phyloP scores from a whole-genome alignment of 2,888 invertebrate species.

The Orthosia cruda region DNA sequence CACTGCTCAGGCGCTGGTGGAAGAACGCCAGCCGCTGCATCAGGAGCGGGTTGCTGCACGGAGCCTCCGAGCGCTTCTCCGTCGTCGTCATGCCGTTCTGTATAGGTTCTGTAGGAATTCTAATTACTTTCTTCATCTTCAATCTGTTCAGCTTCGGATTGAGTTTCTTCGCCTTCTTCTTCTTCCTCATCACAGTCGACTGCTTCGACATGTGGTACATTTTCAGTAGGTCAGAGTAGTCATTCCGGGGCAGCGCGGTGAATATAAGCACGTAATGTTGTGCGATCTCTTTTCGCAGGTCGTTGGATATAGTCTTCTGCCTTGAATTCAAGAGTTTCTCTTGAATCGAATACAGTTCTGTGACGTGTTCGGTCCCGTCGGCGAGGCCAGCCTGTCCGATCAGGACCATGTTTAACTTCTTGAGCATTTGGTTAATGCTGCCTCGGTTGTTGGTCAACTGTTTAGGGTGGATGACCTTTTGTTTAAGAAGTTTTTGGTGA shows the following conservation, averaged over 20 bases:
- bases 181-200: conserved; percentile 65
- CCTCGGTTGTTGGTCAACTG: conserved; percentile 80
- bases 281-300: conserved; percentile 89
- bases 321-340: conserved; percentile 79
- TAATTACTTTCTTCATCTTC: conserved; percentile 67
- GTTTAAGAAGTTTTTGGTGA: conserved; percentile 84
- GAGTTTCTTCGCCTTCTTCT: conserved; percentile 71
- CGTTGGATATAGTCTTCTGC: conserved; percentile 79
- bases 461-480: conserved; percentile 81
- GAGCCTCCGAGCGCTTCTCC: conserved; percentile 34
- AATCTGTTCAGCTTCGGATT: conserved; percentile 70
- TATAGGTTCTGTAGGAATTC: conserved; percentile 70
- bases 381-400: conserved; percentile 92
- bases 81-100: conserved; percentile 43
- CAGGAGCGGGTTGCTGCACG: conserved; percentile 51
- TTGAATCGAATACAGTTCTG: conserved; percentile 82
- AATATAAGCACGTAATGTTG: conserved; percentile 91
- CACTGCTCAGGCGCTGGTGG: conserved; percentile 73
- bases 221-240: conserved; percentile 83
- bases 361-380: conserved; percentile 88
- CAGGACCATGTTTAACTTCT: conserved; percentile 91
- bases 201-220: conserved; percentile 76
- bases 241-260: conserved; percentile 83
- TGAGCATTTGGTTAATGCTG: conserved; percentile 87
- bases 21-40: conserved; percentile 75